Percentiles rank a stretch among this genome's conserved stretches.
phyloP scores from a whole-genome alignment of 2,113 vertebrate genomes.

The Cryptomyrus ogoouensis region DNA sequence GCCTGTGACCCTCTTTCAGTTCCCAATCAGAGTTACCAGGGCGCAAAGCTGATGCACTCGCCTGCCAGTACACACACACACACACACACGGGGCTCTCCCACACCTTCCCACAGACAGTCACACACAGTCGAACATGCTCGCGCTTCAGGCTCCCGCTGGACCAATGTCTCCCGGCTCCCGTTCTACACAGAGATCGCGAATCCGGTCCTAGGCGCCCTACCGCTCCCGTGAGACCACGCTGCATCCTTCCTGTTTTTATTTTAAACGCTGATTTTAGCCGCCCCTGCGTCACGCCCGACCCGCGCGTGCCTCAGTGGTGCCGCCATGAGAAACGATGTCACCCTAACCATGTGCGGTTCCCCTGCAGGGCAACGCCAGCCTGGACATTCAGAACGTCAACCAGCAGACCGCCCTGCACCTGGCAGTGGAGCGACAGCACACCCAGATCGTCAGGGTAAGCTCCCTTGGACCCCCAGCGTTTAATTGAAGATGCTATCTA shows the following conservation, averaged over 20 bases:
- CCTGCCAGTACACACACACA: background rate
- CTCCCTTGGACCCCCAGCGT: background rate
- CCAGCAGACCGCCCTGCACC: constrained; percentile 92
- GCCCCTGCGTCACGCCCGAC: background rate
- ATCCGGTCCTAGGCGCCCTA: background rate
- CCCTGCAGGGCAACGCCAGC: constrained; percentile 83
- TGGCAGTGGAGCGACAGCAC: constrained; percentile 95
- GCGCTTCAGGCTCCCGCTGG: background rate
- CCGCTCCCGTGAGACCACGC: background rate
- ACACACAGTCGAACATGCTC: background rate
- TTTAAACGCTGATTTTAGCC: background rate
- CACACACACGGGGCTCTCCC: background rate
- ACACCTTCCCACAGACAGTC: background rate
- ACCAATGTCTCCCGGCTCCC: background rate
- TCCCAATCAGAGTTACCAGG: background rate
- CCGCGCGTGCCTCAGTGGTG: background rate
- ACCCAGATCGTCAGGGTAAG: constrained; percentile 96
- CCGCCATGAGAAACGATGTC: background rate
- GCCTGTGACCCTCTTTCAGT: background rate
- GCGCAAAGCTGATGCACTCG: background rate
- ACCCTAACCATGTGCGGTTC: constrained; percentile 21
- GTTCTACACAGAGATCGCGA: background rate
- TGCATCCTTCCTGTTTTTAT: background rate
- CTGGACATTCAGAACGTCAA: constrained; percentile 98
- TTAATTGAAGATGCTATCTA: constrained; percentile 27